A percentile compares a stretch with the other conserved stretches of the same genome.
phyloP scores from a whole-genome alignment of 2,888 invertebrate genomes.

The Oligia fasciuncula region DNA sequence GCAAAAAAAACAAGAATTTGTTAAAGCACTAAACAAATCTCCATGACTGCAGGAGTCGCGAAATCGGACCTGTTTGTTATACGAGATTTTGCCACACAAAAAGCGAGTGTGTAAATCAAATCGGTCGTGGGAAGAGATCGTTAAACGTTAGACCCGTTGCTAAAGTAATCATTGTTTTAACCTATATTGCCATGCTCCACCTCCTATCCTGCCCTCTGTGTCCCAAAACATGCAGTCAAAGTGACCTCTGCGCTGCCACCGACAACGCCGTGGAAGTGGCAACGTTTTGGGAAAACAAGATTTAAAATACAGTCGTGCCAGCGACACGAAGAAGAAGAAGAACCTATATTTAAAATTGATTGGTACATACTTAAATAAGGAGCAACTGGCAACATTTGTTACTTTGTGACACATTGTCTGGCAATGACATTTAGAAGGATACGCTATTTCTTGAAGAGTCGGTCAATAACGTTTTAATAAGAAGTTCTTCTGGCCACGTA shows the following conservation, averaged over 20 bases:
- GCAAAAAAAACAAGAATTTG: conserved; percentile 61
- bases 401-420: conserved; percentile 31
- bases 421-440: conserved; percentile 9
- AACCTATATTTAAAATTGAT: conserved; percentile 54
- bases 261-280: too few species aligned
- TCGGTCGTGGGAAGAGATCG: conserved; percentile 62
- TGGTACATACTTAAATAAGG: conserved; percentile 31
- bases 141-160: conserved; percentile 51
- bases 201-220: too few species aligned
- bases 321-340: too few species aligned
- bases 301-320: too few species aligned
- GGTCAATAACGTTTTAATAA: neutral
- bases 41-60: conserved; percentile 42
- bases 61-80: conserved; percentile 55
- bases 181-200: conserved; percentile 36
- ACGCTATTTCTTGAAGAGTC: neutral
- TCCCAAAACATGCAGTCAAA: too few species aligned
- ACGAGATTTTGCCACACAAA: conserved; percentile 53
- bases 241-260: too few species aligned
- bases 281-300: too few species aligned
- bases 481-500: neutral
- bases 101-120: conserved; percentile 63
- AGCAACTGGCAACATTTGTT: conserved; percentile 29
- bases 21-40: conserved; percentile 46
- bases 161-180: conserved; percentile 49